These are phyloP conservation scores for Aphyosemion australe DNA, from an alignment of 2,113 vertebrate genomes.

Conservation along the genomic window DNA sequence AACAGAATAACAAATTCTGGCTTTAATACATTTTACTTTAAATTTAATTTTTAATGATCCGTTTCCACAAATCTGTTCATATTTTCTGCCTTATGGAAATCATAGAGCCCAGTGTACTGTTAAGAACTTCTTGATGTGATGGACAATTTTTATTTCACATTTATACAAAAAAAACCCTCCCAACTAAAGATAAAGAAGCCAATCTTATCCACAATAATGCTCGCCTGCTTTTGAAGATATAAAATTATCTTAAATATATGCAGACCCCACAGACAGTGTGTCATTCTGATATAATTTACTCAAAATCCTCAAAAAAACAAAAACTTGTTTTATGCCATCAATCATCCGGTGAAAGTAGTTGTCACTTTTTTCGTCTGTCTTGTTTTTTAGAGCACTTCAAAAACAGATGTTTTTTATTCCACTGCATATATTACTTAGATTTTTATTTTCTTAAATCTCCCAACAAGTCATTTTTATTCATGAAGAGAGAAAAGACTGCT, in stretches of 20 bases:
- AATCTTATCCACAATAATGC: constrained; percentile 2
- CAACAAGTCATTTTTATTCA: constrained; percentile 64
- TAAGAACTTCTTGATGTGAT: not conserved
- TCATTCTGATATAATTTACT: constrained; percentile 36
- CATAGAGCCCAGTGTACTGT: not conserved
- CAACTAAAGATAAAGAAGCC: not conserved
- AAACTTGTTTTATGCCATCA: constrained; percentile 42
- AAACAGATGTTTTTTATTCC: constrained; percentile 45
- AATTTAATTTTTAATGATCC: too few relatives aligned
- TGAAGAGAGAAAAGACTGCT: constrained; percentile 49
- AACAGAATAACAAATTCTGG: too few relatives aligned
- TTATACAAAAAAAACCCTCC: too few relatives aligned
- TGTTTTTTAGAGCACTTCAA: constrained; percentile 40
- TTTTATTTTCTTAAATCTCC: constrained; percentile 39
- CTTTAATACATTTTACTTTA: too few relatives aligned
- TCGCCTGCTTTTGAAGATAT: not conserved
- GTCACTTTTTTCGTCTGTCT: constrained; percentile 21
- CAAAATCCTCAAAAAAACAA: constrained; percentile 4
- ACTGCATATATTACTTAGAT: constrained; percentile 40
- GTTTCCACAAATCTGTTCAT: too few relatives aligned
- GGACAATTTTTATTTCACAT: not conserved
- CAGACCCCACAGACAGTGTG: constrained; percentile 2
- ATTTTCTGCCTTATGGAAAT: too few relatives aligned
- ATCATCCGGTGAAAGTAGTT: constrained; percentile 36
- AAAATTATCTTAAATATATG: constrained; percentile 10